Percentiles rank a stretch among this genome's conserved stretches.
These are phyloP conservation scores for Tribolium castaneum DNA, from an alignment of 1,140 invertebrate genomes.

Conservation along the genomic window DNA sequence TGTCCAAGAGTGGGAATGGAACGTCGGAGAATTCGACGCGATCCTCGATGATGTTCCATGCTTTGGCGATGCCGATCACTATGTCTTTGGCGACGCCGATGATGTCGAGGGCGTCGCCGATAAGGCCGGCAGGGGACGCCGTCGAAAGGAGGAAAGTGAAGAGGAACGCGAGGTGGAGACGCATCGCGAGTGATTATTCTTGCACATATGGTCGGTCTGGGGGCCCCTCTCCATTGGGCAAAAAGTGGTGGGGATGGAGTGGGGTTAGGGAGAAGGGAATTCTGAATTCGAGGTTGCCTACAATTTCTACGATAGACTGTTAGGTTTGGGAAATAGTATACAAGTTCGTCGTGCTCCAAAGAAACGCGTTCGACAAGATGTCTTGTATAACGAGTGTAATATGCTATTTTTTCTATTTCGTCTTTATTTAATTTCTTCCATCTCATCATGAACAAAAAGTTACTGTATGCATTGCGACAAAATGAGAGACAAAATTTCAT, in stretches of 20 bases:
- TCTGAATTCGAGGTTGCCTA: not conserved
- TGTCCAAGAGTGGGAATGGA: slow-evolving; percentile 68
- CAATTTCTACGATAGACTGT: too few species aligned
- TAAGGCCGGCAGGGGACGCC: not conserved
- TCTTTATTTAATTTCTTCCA: too few species aligned
- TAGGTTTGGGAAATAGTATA: too few species aligned
- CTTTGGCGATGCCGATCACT: slow-evolving; percentile 68
- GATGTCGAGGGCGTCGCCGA: slow-evolving; percentile 65
- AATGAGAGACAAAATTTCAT: too few species aligned
- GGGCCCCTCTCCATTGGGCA: not conserved
- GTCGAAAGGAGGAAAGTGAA: not conserved
- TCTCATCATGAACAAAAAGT: too few species aligned
- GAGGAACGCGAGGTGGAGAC: slow-evolving; percentile 26
- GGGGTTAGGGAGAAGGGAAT: not conserved
- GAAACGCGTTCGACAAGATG: too few species aligned
- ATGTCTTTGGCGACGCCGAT: slow-evolving; percentile 72
- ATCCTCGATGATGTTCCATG: slow-evolving; percentile 71
- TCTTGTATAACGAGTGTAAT: too few species aligned
- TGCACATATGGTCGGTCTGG: not conserved
- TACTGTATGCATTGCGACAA: too few species aligned
- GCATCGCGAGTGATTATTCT: not conserved
- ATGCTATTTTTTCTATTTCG: too few species aligned
- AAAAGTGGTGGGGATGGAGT: not conserved
- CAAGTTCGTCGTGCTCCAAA: too few species aligned
- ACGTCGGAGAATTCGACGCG: slow-evolving; percentile 67